A percentile compares a stretch with the other conserved stretches of the same genome.
Evolutionary conservation across 2,113 vertebrate species (phyloP).

Genomic region (Gavialis gangeticus): DNA sequence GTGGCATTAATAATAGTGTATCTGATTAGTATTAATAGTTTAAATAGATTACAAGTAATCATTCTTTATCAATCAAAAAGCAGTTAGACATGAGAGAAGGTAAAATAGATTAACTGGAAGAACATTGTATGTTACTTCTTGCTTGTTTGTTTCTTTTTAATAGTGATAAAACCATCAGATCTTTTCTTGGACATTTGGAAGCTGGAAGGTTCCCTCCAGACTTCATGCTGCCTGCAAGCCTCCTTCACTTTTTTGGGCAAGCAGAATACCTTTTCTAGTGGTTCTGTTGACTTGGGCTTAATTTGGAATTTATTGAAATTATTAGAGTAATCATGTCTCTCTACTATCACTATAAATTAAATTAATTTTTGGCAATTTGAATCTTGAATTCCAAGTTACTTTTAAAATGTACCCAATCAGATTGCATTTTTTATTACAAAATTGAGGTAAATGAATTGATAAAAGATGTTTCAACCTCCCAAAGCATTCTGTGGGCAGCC

Average conservation of each 20-base stretch:
- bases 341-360: not conserved
- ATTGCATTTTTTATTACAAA: not conserved
- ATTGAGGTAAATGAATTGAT: not conserved
- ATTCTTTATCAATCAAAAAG: too few relatives aligned
- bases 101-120: not conserved
- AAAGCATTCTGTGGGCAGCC: not conserved
- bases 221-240: too few relatives aligned
- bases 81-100: not conserved
- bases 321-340: not conserved
- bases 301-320: not conserved
- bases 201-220: too few relatives aligned
- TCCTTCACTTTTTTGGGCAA: too few relatives aligned
- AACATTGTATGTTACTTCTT: not conserved
- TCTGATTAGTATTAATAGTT: not conserved
- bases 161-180: too few relatives aligned
- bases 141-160: too few relatives aligned
- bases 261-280: too few relatives aligned
- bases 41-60: too few relatives aligned
- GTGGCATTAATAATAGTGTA: not conserved
- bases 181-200: too few relatives aligned
- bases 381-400: not conserved
- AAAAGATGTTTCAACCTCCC: not conserved
- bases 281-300: too few relatives aligned
- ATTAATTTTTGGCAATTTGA: not conserved
- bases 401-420: not conserved